A percentile compares a stretch with the other conserved stretches of the same genome.
Evolutionary conservation across 2,113 vertebrate genomes (phyloP).

Genomic region (Scomber japonicus): DNA sequence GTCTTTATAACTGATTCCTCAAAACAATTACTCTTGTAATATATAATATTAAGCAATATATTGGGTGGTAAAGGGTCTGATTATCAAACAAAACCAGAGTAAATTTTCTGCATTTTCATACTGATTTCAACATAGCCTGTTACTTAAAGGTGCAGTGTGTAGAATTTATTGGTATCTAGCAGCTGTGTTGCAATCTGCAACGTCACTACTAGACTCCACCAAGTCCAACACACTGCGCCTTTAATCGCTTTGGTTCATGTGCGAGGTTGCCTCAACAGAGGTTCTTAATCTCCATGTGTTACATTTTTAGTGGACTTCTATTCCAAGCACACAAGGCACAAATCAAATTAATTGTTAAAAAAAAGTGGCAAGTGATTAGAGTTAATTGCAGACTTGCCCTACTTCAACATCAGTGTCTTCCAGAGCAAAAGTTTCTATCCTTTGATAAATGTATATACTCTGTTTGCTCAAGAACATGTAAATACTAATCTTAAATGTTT

Average conservation of each 20-base stretch:
- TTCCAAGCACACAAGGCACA: constrained; percentile 23
- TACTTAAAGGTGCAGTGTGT: too few species aligned
- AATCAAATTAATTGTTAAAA: not conserved
- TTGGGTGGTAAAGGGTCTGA: not conserved
- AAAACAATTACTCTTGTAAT: not conserved
- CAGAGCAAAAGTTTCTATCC: constrained; percentile 1
- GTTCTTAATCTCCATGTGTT: constrained; percentile 11
- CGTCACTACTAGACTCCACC: too few species aligned
- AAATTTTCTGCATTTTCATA: not conserved
- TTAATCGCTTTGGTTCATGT: not conserved
- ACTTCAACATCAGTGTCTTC: constrained; percentile 18
- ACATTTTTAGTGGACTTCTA: not conserved
- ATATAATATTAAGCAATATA: not conserved
- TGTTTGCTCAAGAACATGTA: not conserved
- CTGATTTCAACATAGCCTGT: not conserved
- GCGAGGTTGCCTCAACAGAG: not conserved
- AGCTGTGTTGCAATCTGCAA: too few species aligned
- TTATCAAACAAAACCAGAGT: not conserved
- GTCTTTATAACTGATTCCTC: not conserved
- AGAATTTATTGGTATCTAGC: too few species aligned
- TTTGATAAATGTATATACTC: not conserved
- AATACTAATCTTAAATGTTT: not conserved
- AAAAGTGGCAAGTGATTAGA: constrained; percentile 27
- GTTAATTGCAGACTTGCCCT: constrained; percentile 33
- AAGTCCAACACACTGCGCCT: too few species aligned